Evolutionary conservation across 2,113 vertebrate species (phyloP), one percentile per base, ranked within the genome.

Genomic region (Chloropsis cyanopogon): DNA sequence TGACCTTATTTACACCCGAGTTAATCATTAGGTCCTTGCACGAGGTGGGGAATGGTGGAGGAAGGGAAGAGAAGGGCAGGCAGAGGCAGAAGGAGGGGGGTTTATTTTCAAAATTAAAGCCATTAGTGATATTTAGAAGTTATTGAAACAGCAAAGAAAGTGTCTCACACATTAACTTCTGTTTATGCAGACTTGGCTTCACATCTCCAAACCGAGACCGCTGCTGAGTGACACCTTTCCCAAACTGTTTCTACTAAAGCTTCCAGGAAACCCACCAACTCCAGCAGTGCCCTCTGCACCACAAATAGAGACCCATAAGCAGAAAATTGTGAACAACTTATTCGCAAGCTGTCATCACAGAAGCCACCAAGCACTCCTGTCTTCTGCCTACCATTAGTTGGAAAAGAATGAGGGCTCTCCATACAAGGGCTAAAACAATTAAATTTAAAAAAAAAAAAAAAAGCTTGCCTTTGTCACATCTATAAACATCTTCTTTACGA

Each of bases 151-250:
- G 10, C 47, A 82, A 75, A 81, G 37, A 49, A 90, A 46, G 16
- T 2, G 5, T 46, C 17, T 70, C 50, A 82, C 44, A 64, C 16
- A 69, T 17, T n/a, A 41, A 11, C 28, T 6, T 44, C 41, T 68
- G 39, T 49, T 56, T 49, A 57, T 7, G 10, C 25, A 75, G 33
- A 44, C 9, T 54, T 50, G 10, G 52, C 33, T 87, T 81, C 28
- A 12, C 12, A 39, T 15, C 10, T 14, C 23, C 8, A 28, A 68
- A 76, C 7, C 0, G 0, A 90, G 33, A 50, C 12, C 0, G 0
- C 52, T 76, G 15, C 26, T 11, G 19, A 63, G 59, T 21, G 20
- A 46, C 17, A 70, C 12, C 21, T 86, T 53, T 10, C 17, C 17
- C 16, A 8, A 0, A 1, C 12, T n/a, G 42, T 54, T 39, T 49